phyloP scores from a whole-genome alignment of 2,888 invertebrate genomes.

The Cephus nigrinus region DNA sequence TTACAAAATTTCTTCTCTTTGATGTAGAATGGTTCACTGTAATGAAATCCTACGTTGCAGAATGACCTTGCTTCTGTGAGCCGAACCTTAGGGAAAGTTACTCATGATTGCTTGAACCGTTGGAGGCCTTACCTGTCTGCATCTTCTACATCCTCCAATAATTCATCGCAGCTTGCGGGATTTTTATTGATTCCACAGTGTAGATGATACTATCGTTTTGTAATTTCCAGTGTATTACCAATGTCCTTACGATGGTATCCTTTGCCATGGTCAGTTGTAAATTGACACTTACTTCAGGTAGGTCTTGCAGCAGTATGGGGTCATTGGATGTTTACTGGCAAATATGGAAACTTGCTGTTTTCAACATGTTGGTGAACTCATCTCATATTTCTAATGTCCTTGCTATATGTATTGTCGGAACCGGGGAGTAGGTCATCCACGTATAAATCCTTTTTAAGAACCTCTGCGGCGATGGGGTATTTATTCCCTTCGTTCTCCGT shows the following conservation, averaged over 20 bases:
- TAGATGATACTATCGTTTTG: conserved; percentile 16
- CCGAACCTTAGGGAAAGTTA: background rate
- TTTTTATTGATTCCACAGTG: conserved; percentile 1
- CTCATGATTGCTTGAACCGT: background rate
- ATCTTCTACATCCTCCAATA: background rate
- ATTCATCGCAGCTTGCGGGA: background rate
- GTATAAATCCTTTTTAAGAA: conserved; percentile 23
- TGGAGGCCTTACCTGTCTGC: background rate
- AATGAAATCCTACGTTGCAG: background rate
- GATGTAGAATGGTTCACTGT: too few species aligned
- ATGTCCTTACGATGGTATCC: conserved; percentile 13
- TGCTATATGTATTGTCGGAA: conserved; percentile 8
- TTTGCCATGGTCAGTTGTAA: conserved; percentile 2
- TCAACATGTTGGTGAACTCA: conserved; percentile 17
- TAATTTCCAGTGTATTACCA: conserved; percentile 15
- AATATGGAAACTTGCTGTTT: conserved; percentile 22
- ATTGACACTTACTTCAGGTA: conserved; percentile 17
- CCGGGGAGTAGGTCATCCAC: conserved; percentile 29
- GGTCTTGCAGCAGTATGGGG: background rate
- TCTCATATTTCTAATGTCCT: conserved; percentile 12
- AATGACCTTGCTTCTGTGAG: background rate
- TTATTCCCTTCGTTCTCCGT: conserved; percentile 17
- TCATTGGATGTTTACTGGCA: conserved; percentile 30
- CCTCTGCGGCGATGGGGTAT: conserved; percentile 15
- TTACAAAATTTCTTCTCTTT: too few species aligned